Conservation (phyloP, 2,797 vertebrate genomes). For the Arctocebus calabarensis region DNA sequence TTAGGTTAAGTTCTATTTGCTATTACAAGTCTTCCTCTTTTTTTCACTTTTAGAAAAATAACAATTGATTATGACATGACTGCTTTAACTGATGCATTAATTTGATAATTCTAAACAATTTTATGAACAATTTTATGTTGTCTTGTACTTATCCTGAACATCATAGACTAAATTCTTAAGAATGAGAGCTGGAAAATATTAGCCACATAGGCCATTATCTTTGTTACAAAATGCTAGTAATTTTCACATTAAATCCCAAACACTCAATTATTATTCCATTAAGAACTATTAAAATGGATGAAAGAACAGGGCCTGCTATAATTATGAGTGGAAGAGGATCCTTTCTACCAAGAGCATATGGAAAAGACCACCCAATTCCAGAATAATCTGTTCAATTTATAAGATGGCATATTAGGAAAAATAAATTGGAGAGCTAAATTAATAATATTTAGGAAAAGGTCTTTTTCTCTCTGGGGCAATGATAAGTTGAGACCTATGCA, state of each 20-base stretch:
- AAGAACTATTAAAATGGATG: conserved; percentile 23
- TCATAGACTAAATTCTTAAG: neutral
- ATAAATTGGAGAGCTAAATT: neutral
- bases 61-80: neutral
- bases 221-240: conserved; percentile 2
- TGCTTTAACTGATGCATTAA: neutral
- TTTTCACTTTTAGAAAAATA: conserved; percentile 27
- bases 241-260: conserved; percentile 50
- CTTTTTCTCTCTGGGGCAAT: neutral
- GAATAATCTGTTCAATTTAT: neutral
- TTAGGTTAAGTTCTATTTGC: conserved; percentile 1
- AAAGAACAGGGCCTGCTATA: neutral
- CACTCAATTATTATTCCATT: neutral
- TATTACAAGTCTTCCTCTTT: conserved; percentile 4
- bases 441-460: neutral
- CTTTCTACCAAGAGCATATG: neutral
- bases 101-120: conserved; percentile 19
- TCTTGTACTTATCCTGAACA: neutral
- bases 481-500: neutral
- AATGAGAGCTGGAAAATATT: neutral
- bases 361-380: neutral
- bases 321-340: neutral
- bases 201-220: neutral
- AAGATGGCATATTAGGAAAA: neutral
- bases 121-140: neutral